A percentile compares a stretch with the other conserved stretches of the same genome.
Conservation (phyloP, 2,113 vertebrate genomes). For the Calyptomena viridis region DNA sequence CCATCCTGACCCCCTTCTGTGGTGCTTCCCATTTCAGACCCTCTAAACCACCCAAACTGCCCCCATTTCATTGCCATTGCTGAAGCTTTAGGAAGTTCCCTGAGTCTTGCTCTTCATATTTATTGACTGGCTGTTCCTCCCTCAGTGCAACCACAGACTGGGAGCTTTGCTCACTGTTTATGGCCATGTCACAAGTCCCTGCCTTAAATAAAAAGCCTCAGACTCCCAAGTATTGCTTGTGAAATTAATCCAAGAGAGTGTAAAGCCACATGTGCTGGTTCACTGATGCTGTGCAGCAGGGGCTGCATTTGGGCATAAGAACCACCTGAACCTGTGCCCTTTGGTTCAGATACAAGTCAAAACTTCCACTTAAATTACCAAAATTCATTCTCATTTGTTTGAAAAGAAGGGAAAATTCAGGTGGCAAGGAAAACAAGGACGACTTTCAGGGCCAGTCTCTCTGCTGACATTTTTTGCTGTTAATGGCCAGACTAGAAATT, state of each 20-base stretch:
- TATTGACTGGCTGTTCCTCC: background rate
- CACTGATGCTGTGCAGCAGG: fast-evolving
- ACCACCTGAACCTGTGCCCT: background rate
- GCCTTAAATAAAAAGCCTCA: background rate
- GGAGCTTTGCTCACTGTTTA: background rate
- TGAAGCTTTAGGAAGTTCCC: background rate
- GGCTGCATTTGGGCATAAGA: background rate
- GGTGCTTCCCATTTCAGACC: background rate
- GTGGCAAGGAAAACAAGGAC: background rate
- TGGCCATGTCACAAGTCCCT: background rate
- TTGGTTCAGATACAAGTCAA: background rate
- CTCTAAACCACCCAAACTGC: background rate
- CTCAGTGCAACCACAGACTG: background rate
- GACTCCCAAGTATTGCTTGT: background rate
- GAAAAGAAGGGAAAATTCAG: background rate
- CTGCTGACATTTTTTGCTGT: background rate
- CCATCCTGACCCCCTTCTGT: background rate
- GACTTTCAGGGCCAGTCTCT: background rate
- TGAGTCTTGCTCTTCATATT: background rate
- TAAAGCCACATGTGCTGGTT: background rate
- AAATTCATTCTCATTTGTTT: background rate
- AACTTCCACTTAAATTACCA: background rate
- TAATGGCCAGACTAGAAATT: background rate
- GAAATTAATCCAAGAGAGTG: background rate
- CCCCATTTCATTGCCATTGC: fast-evolving